Evolutionary conservation across 2,113 vertebrate genomes (phyloP), one percentile per base, ranked within the genome.

Genomic region (Centropus bengalensis): DNA sequence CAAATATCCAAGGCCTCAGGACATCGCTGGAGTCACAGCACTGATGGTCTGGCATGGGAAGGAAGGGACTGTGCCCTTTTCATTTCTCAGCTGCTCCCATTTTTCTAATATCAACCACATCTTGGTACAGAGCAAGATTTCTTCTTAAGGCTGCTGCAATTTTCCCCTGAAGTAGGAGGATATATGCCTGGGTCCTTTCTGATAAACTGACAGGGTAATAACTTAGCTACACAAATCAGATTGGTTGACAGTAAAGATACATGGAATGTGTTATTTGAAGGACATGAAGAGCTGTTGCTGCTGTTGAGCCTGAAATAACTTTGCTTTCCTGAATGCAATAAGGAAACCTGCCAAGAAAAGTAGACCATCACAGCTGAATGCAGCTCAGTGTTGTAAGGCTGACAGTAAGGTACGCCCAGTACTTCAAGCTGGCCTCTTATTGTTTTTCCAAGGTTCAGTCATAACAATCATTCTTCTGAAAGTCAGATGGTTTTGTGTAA

Each of bases 271-370:
- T 88, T 95, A 70, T 66, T 74, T 82, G 68, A 89, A 96, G 89
- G 88, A 93, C 94, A 70, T 71, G 83, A 96, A 73, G 89, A 95
- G 88, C 87, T 96, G 75, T 63, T 93, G 92, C 86, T 78, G 91
- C 92, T 96, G 75, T 67, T 94, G 87, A 94, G 78, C 68, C 93
- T 84, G 90, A 93, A 95, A 94, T 82, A 95, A 73, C 81, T 94
- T 94, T 91, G 54, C 86, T 95, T 62, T 96, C 80, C 93, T 95
- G 93, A 96, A 94, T 78, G 51, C 85, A 94, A 45, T 93, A 69
- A 45, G 82, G 95, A 96, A 94, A 71, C 22, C 22, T 91, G 76
- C 89, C 92, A 91, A 93, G 47, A 93, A 95, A 96, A 96, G 30
- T 44, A 83, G 71, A 64, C 71, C 90, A 88, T 87, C 88, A 73